A percentile compares a stretch with the other conserved stretches of the same genome.
Conservation (phyloP, 2,113 vertebrate species). For the Hiodon tergisus region DNA sequence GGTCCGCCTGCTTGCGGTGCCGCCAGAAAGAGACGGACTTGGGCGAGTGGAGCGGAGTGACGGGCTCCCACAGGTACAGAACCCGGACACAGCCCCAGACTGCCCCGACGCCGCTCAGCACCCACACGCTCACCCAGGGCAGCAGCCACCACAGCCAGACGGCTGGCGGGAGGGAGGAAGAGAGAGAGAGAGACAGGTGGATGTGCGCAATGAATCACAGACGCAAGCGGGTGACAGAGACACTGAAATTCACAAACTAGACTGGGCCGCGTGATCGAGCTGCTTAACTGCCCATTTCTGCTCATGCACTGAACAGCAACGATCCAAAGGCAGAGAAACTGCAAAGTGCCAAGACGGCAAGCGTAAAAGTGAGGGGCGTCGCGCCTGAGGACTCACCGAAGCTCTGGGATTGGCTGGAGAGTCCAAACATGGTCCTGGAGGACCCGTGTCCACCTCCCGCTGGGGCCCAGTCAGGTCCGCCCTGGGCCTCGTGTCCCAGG, state of each 20-base stretch:
- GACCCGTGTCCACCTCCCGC: slow-evolving; percentile 54
- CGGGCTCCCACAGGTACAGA: slow-evolving; percentile 86
- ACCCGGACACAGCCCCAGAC: slow-evolving; percentile 90
- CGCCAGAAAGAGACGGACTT: slow-evolving; percentile 92
- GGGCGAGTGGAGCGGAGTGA: slow-evolving; percentile 85
- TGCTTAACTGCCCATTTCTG: too few relatives aligned
- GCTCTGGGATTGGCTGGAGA: slow-evolving; percentile 66
- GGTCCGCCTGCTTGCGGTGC: slow-evolving; percentile 89
- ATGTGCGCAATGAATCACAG: background rate
- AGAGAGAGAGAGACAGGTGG: background rate
- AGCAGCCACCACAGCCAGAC: slow-evolving; percentile 89
- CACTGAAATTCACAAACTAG: too few relatives aligned
- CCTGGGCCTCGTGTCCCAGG: slow-evolving; percentile 59
- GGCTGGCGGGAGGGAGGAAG: slow-evolving; percentile 24
- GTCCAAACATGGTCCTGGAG: slow-evolving; percentile 68
- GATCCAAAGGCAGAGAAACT: too few relatives aligned
- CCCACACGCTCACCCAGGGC: slow-evolving; percentile 88
- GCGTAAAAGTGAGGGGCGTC: background rate
- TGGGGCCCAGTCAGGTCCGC: slow-evolving; percentile 19
- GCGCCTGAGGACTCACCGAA: slow-evolving; percentile 48
- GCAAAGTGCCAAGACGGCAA: too few relatives aligned
- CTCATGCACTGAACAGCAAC: too few relatives aligned
- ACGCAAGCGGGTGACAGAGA: too few relatives aligned
- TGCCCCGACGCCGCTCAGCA: slow-evolving; percentile 85
- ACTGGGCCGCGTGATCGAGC: too few relatives aligned